A percentile compares a stretch with the other conserved stretches of the same genome.
phyloP scores from a whole-genome alignment of 2,888 invertebrate species.

The Chaetogeoica ovagalla region DNA sequence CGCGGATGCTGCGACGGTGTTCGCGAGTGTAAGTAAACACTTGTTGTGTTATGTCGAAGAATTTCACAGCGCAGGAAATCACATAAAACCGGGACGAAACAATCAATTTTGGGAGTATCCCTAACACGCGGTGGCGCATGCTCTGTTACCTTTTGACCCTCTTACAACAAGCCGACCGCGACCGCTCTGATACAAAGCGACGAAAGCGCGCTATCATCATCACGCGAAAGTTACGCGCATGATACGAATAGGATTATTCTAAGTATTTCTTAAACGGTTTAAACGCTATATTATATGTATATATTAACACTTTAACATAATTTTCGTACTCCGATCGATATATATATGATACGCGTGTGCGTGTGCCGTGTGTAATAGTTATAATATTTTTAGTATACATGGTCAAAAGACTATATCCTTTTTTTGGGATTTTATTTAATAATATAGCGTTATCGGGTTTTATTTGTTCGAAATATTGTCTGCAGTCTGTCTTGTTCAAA shows the following conservation, averaged over 20 bases:
- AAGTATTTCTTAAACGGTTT: too few species aligned
- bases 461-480: too few species aligned
- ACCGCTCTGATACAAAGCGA: conserved; percentile 39
- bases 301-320: too few species aligned
- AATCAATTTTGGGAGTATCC: conserved; percentile 52
- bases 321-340: neutral
- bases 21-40: conserved; percentile 15
- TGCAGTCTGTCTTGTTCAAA: too few species aligned
- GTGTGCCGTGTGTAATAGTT: neutral
- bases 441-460: too few species aligned
- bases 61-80: neutral
- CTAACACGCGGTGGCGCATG: conserved; percentile 35
- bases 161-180: neutral
- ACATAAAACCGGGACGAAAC: conserved; percentile 31
- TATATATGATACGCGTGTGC: too few species aligned
- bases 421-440: too few species aligned
- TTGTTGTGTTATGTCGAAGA: conserved; percentile 37
- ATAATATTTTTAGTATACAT: neutral
- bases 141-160: conserved; percentile 48
- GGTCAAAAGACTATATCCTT: too few species aligned
- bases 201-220: conserved; percentile 1
- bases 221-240: too few species aligned
- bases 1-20: conserved; percentile 9
- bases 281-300: too few species aligned
- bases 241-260: neutral